phyloP scores from a whole-genome alignment of 2,797 vertebrate species.

The Neosalanx taihuensis region DNA sequence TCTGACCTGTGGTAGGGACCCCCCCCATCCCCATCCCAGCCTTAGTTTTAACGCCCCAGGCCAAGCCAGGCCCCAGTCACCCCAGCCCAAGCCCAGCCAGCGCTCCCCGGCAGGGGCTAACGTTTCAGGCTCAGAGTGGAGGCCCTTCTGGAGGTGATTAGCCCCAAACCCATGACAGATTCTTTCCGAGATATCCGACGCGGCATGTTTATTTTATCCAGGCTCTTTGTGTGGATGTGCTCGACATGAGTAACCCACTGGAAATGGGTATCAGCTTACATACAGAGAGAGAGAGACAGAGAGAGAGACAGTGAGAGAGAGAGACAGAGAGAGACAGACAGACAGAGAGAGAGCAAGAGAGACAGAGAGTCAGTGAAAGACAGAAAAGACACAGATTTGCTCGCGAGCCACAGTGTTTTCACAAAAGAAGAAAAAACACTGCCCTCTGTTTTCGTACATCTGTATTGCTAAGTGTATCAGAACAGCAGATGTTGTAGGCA shows the following conservation, averaged over 20 bases:
- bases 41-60: slow-evolving; percentile 72
- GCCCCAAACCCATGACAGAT: slow-evolving; percentile 99
- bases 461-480: slow-evolving; percentile 70
- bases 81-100: slow-evolving; percentile 46
- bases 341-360: slow-evolving; percentile 29
- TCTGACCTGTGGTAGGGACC: slow-evolving; percentile 91
- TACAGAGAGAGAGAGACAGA: slow-evolving; percentile 61
- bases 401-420: not conserved
- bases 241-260: slow-evolving; percentile 99
- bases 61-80: slow-evolving; percentile 54
- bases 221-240: slow-evolving; percentile 99
- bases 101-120: slow-evolving; percentile 91
- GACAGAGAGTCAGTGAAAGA: slow-evolving; percentile 58
- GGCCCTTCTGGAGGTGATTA: slow-evolving; percentile 99
- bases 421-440: slow-evolving; percentile 18
- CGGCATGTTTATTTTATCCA: slow-evolving; percentile 99
- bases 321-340: slow-evolving; percentile 17
- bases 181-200: slow-evolving; percentile 99
- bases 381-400: slow-evolving; percentile 48
- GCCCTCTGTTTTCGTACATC: slow-evolving; percentile 59
- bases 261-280: slow-evolving; percentile 91
- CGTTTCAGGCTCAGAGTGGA: slow-evolving; percentile 96
- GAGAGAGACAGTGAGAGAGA: slow-evolving; percentile 15
- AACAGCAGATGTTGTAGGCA: slow-evolving; percentile 67
- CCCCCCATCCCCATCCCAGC: slow-evolving; percentile 63